phyloP scores from a whole-genome alignment of 2,113 vertebrate genomes.

The Pluvianellus socialis region DNA sequence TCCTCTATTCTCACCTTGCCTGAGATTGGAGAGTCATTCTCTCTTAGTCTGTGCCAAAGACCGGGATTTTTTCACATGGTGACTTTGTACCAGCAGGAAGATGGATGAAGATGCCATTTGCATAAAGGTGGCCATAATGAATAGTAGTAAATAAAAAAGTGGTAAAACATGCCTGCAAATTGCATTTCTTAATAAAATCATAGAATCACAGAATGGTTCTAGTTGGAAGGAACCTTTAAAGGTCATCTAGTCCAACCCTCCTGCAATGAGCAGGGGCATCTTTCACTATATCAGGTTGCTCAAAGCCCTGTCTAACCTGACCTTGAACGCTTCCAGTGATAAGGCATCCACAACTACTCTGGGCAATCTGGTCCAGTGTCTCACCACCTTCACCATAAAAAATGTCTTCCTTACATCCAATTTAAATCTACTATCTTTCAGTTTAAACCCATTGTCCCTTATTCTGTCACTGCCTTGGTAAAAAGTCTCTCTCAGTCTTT shows the following conservation, averaged over 20 bases:
- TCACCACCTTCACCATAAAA: not conserved
- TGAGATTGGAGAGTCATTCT: too few species aligned
- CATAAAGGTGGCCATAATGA: too few species aligned
- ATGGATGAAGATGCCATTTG: too few species aligned
- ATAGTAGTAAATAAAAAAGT: too few species aligned
- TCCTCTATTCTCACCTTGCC: too few species aligned
- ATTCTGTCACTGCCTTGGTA: not conserved
- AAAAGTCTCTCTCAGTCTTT: not conserved
- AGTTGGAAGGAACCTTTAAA: not conserved
- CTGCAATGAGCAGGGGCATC: not conserved
- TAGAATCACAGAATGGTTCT: not conserved
- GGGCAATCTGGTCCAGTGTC: not conserved
- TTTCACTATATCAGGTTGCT: not conserved
- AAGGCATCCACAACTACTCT: not conserved
- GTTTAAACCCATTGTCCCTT: not conserved
- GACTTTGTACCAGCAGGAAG: too few species aligned
- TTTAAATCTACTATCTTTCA: not conserved
- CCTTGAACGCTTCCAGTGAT: not conserved
- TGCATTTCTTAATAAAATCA: not conserved
- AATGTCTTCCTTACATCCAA: not conserved
- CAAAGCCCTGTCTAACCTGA: not conserved
- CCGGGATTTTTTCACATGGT: too few species aligned
- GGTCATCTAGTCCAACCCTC: not conserved
- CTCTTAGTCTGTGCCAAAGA: too few species aligned
- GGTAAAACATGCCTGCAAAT: not conserved